These are phyloP conservation scores for Lasiurus borealis DNA, from an alignment of 2,113 vertebrate genomes.

Conservation along the genomic window DNA sequence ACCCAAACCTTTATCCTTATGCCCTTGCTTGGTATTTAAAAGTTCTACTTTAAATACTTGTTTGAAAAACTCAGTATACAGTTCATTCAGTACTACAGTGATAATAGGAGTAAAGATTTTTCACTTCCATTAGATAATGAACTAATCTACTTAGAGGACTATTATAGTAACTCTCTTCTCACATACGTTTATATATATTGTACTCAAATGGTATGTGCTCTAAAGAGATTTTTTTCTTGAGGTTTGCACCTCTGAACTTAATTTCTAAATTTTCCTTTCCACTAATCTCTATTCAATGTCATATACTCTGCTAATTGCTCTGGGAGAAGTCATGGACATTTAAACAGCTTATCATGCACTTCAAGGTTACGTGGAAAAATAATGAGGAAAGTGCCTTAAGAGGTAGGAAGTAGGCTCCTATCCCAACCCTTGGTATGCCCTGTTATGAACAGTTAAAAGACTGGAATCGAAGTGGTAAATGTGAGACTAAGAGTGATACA, in stretches of 20 bases:
- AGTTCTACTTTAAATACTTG: constrained; percentile 83
- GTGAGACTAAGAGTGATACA: constrained; percentile 69
- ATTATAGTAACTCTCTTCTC: constrained; percentile 79
- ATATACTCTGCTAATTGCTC: constrained; percentile 68
- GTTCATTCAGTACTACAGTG: constrained; percentile 78
- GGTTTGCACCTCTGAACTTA: constrained; percentile 69
- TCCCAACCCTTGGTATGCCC: constrained; percentile 78
- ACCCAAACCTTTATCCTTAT: constrained; percentile 82
- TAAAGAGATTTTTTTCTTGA: constrained; percentile 67
- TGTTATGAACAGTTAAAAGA: constrained; percentile 79
- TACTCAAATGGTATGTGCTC: constrained; percentile 74
- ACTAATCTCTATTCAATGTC: constrained; percentile 73
- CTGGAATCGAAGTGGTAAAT: constrained; percentile 79
- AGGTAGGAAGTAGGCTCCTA: constrained; percentile 82
- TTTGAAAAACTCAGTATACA: constrained; percentile 79
- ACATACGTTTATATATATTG: constrained; percentile 69
- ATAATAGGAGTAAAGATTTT: constrained; percentile 80
- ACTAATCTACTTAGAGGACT: constrained; percentile 81
- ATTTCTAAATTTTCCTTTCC: constrained; percentile 71
- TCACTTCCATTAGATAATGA: constrained; percentile 78
- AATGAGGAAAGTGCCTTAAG: constrained; percentile 79
- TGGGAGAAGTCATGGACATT: constrained; percentile 75
- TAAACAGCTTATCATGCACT: constrained; percentile 73
- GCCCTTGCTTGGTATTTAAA: constrained; percentile 81
- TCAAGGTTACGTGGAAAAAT: constrained; percentile 78